Evolutionary conservation across 2,113 vertebrate genomes (phyloP), one percentile per base, ranked within the genome.

Genomic region (Geothlypis trichas): DNA sequence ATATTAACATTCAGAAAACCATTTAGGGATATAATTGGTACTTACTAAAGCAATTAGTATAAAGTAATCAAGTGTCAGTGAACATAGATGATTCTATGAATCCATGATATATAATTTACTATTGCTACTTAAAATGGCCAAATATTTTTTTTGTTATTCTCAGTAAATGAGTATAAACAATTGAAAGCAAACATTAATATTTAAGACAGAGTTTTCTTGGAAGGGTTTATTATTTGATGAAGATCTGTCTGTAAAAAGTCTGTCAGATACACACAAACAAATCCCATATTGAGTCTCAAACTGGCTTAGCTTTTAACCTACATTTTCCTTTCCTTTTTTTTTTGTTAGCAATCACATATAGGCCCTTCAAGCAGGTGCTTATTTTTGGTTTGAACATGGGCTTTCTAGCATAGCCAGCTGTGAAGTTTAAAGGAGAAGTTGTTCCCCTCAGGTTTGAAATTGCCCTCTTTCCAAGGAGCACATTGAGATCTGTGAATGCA

Each of bases 1-100:
- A 66, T 23, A 77, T 86, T 87, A 91, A 63, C 68, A 93, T 77
- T 92, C 41, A 92, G 79, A 61, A 94, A 87, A 85, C 7, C 52
- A 68, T 87, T 91, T 94, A 87, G 67, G 67, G 63, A 63, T 93
- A 87, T 95, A 95, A 96, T 96, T 87, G 75, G 55, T 67, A 96
- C 66, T 82, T 94, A 87, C 74, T 76, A 93, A 93, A 75, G n/a
- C 46, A 81, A 95, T 92, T 95, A 92, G 65, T 65, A 52, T n/a
- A 67, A 94, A 86, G 49, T 87, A 94, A 94, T 82, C 93, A 97
- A 89, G 51, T 84, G 76, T 69, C 83, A 93, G 52, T 52, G 65
- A 90, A 83, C 78, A 75, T 51, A 86, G 52, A 81, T 27, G 23
- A 62, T 75, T 75, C 68, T 63, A 28, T 51, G 74, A 46, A 74